A percentile compares a stretch with the other conserved stretches of the same genome.
These are phyloP conservation scores for Holothuria glaberrima DNA, from an alignment of 35 echinoderm and acorn worm genomes.

Conservation along the genomic window DNA sequence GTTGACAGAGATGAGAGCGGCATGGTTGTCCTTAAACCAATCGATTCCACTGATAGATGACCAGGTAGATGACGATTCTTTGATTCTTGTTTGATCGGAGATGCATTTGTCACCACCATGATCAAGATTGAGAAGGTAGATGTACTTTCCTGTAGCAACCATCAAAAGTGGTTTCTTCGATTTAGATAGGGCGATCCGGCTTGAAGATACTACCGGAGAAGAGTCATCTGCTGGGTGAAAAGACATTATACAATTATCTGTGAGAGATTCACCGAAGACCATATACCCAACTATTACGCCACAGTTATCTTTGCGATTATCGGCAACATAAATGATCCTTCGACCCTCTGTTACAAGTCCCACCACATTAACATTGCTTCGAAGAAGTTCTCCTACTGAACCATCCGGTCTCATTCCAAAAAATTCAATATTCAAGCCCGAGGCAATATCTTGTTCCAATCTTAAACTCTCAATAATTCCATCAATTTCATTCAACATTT, in stretches of 20 bases:
- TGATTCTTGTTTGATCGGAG: slow-evolving; percentile 12
- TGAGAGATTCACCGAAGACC: not conserved
- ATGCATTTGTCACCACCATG: slow-evolving; percentile 17
- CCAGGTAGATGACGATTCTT: not conserved
- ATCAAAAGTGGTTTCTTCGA: not conserved
- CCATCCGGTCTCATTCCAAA: slow-evolving; percentile 44
- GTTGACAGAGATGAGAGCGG: slow-evolving; percentile 23
- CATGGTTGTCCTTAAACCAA: not conserved
- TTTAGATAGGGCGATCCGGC: not conserved
- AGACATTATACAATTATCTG: slow-evolving; percentile 36
- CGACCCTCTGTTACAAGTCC: not conserved
- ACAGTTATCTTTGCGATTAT: slow-evolving; percentile 39
- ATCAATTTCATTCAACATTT: not conserved
- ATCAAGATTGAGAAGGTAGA: slow-evolving; percentile 10
- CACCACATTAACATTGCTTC: not conserved
- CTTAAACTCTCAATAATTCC: not conserved
- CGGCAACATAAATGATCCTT: slow-evolving; percentile 33
- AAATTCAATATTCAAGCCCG: not conserved
- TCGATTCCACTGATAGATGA: slow-evolving; percentile 37
- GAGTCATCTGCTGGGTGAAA: not conserved
- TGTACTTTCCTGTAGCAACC: slow-evolving; percentile 4
- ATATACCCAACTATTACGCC: slow-evolving; percentile 2
- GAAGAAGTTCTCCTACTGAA: slow-evolving; percentile 11
- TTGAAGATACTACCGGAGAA: slow-evolving; percentile 40
- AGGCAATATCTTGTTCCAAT: not conserved